Evolutionary conservation across 2,888 invertebrate genomes (phyloP), one percentile per base, ranked within the genome.

Genomic region (Pseudeuparius sepicola): DNA sequence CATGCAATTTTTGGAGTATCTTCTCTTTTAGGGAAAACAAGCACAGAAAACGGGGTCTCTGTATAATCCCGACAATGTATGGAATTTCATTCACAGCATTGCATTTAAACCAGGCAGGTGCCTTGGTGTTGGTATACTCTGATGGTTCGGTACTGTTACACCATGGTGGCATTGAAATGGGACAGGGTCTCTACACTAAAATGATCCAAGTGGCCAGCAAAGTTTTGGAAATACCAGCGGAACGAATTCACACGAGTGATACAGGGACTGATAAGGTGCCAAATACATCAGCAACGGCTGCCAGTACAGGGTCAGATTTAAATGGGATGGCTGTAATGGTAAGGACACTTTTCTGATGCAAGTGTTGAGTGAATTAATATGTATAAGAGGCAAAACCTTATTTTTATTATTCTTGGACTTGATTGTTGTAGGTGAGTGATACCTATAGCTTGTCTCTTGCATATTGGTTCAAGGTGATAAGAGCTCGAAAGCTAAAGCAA

Each of bases 121-220:
- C 93, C 1, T 64, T 96, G 34, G 71, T 96, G 2, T 74, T 87
- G 24, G 71, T 92, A n/a, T 92, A 94, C 55, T 68, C 68, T 0
- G 87, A 88, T 59, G 93, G 92, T 2, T 88, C 92, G 0, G 87
- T 96, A 2, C 66, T 94, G 7, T 51, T 96, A 11, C 76, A 82
- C 1, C 92, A 90, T 56, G 90, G 89, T 17, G 25, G 42, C 11
- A 82, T 85, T 5, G 96, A 96, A 69, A 94, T 96, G 83, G 96
- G 96, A 0, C 96, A 96, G 65, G 96, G 96, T 2, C 66, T 97
- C 3, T 86, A 93, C 56, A 96, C 89, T 0, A 96, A 96, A 68
- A 89, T 93, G 83, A 78, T 89, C 34, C 93, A 94, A 72, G 78
- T 89, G 7, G 86, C 88, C 3, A 81, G 87, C 26, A 68, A 78